Base-by-base conservation (phyloP, 2,888 invertebrate species). In the Leucoma salicis region DNA sequence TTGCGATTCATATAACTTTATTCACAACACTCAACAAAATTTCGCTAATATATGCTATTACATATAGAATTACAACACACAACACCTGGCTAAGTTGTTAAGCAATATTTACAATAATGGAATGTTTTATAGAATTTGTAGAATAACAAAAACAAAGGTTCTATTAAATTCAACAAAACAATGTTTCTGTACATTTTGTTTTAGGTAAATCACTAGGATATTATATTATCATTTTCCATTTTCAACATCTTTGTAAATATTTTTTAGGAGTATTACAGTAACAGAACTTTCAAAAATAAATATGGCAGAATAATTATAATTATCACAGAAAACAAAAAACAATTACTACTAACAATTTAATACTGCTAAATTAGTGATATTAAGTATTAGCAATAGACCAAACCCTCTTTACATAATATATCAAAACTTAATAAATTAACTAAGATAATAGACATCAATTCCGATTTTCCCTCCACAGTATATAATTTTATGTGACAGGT, bases 221-320 rank as follows among this genome's bases (percentile, higher is more conserved):
- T n/a, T n/a, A n/a, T n/a, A n/a, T n/a, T n/a, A n/a, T n/a, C n/a
- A n/a, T 6, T 21, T 21, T 2, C 21, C 2, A 21, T 21, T 1
- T 8, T 21, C 21, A 6, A 2, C 8, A 8, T 43, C 15, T 39
- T 34, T 28, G 21, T 45, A 44, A 15, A 39, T 35, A 46, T 39
- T 21, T 39, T 3, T 39, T 32, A 5, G 21, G 21, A 2, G 8
- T 6, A 3, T 5, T 21, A n/a, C n/a, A n/a, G n/a, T n/a, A 21
- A 39, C 35, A 29, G n/a, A 55, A 42, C 36, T 33, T 50, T 41
- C 40, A 55, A 48, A 39, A 38, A 37, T 39, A 61, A 53, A 49
- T 63, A 68, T 72, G 74, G 76, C 71, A 68, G 62, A 73, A 64
- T 67, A 53, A 58, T 63, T n/a, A n/a, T n/a, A 67, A 66, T 69